Evolutionary conservation across 2,888 invertebrate genomes (phyloP), one percentile per base, ranked within the genome.

Genomic region (Bellardia pandia): DNA sequence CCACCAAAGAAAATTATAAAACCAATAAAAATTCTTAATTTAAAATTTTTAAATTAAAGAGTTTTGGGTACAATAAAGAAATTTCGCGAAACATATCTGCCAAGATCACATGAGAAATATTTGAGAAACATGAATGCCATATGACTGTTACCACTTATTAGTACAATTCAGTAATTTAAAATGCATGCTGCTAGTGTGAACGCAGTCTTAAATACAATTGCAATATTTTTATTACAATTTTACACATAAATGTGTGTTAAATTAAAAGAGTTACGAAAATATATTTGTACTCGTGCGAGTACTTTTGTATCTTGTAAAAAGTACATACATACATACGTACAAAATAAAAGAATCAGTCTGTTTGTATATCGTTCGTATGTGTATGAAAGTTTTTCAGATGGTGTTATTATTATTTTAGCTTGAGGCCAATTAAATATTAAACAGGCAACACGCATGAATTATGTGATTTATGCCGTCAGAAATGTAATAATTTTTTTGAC

Each of bases 391-490:
- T 64, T 23, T 62, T n/a, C 37, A 16, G 78, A 66, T 85, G 81
- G 74, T 82, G 85, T 85, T 85, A 72, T 83, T 83, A 88, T 87
- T 88, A 86, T 87, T 88, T 88, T 85, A 82, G 89, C 89, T 86
- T 77, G 60, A 80, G 89, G 89, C 88, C 85, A 89, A 88, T 89
- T 89, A 84, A 79, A 86, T 86, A 83, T 88, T 86, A 88, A 86
- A 84, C 88, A 85, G 88, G 85, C 88, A 86, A 87, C 85, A 85
- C 87, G 87, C 88, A 86, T 89, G 88, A 88, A 86, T 89, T 88
- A 85, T 86, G 85, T 89, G 89, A 89, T 89, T 89, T 89, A 88
- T 89, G 85, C 88, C 85, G 88, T 88, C 88, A 88, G 82, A 88
- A 86, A 81, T 88, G 82, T 88, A 88, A 88, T 88, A 86, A 88